These are phyloP conservation scores for Holocentrus rufus DNA, from an alignment of 2,797 vertebrate genomes.

Conservation along the genomic window DNA sequence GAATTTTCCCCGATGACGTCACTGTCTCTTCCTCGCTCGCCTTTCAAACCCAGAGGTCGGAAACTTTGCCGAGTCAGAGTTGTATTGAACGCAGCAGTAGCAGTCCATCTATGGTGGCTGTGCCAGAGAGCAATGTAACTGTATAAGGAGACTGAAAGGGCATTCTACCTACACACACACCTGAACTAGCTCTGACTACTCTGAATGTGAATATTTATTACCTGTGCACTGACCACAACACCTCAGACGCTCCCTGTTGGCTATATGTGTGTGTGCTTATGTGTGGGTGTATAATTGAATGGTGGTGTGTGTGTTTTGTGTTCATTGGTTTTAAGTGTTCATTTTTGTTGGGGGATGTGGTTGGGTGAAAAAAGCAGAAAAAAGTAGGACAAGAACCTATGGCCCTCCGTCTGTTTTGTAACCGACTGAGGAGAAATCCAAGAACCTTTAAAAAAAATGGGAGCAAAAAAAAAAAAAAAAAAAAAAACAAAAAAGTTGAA, in stretches of 20 bases:
- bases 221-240: constrained; percentile 76
- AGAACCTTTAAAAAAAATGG: constrained; percentile 63
- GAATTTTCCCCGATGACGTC: too few species aligned
- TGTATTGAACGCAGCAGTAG: constrained; percentile 23
- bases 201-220: constrained; percentile 85
- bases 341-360: constrained; percentile 71
- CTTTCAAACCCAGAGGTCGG: constrained; percentile 17
- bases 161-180: constrained; percentile 42
- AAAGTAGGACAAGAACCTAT: constrained; percentile 77
- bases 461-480: constrained; percentile 73
- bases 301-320: constrained; percentile 38
- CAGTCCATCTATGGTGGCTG: constrained; percentile 20
- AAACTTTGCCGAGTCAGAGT: constrained; percentile 41
- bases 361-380: constrained; percentile 80
- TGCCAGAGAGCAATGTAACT: constrained; percentile 21
- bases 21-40: not conserved
- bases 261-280: constrained; percentile 52
- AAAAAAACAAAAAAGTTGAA: constrained; percentile 64
- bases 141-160: constrained; percentile 29
- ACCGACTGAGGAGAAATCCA: constrained; percentile 50
- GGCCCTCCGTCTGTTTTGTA: constrained; percentile 66
- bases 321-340: constrained; percentile 76
- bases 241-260: constrained; percentile 79
- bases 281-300: constrained; percentile 1
- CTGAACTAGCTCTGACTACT: constrained; percentile 74